Evolutionary conservation across 2,888 invertebrate genomes (phyloP).

Genomic region (Nomada goodeniana): DNA sequence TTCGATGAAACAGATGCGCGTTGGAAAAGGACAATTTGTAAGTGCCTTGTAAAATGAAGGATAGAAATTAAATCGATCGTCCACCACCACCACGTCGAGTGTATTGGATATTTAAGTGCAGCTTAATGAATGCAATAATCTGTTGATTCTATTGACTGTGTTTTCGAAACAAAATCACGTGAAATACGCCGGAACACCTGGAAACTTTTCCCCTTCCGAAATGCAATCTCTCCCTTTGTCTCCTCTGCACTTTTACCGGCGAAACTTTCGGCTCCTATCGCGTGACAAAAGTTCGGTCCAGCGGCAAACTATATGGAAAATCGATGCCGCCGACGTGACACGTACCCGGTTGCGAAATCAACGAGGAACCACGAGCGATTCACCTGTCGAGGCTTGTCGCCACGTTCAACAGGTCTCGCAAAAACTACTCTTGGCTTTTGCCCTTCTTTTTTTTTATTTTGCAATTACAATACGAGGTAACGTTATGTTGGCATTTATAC

Average conservation of each 20-base stretch:
- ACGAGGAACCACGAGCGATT: conserved; percentile 31
- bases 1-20: neutral
- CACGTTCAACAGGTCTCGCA: conserved; percentile 67
- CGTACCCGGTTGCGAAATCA: conserved; percentile 50
- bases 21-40: neutral
- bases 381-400: conserved; percentile 25
- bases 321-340: conserved; percentile 61
- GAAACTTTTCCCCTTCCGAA: conserved; percentile 29
- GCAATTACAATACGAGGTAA: conserved; percentile 26
- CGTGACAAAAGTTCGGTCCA: conserved; percentile 58
- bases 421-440: conserved; percentile 42
- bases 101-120: no score
- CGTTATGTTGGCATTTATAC: no score
- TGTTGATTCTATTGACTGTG: conserved; percentile 11
- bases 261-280: conserved; percentile 59
- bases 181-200: neutral
- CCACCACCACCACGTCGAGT: no score
- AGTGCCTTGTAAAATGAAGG: neutral
- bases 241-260: conserved; percentile 41
- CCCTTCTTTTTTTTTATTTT: conserved; percentile 38
- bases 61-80: no score
- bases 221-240: conserved; percentile 32
- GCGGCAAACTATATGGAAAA: conserved; percentile 57
- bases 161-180: neutral
- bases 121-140: neutral